Base-by-base conservation (phyloP, 2,888 invertebrate species). In the Oxystoma pomonae region DNA sequence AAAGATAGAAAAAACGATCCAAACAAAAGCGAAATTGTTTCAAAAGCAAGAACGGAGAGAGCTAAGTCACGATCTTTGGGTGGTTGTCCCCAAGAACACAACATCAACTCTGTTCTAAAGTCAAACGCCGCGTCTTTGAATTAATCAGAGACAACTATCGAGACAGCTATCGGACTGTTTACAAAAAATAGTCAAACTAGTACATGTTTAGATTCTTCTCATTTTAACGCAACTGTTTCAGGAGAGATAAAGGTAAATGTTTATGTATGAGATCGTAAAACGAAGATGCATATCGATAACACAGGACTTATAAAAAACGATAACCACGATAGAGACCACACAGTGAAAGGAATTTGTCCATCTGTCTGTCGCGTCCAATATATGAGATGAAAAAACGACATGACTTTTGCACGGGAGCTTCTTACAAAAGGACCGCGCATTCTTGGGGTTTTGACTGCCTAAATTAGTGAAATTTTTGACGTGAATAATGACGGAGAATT, bases 1-100 rank as follows among this genome's bases (percentile, higher is more conserved):
- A n/a, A n/a, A n/a, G n/a, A n/a, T n/a, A n/a, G n/a, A n/a, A n/a
- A n/a, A n/a, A n/a, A n/a, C n/a, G n/a, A n/a, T n/a, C 12, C 35
- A 53, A 53, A 53, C 53, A 53, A 53, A 53, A 53, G 53, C 53
- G 53, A 53, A 53, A 17, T 19, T 53, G 53, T 53, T 53, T 53
- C 7, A 53, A 53, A 53, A 35, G 3, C n/a, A 3, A 5, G 5
- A 9, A 53, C 7, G n/a, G 7, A 53, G n/a, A 53, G n/a, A 53
- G 17, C 16, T 7, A 53, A 53, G 53, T 53, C 53, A 53, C 53
- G 16, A 19, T 53, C 53, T 53, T 53, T 53, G 53, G 53, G 53
- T 53, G 53, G 53, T 53, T 53, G 53, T 53, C 53, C 53, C 19
- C 53, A 16, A 35, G 35, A 35, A 35, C 35, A 35, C 3, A 35